phyloP scores from a whole-genome alignment of 2,888 invertebrate species.

The Beris morrisii region DNA sequence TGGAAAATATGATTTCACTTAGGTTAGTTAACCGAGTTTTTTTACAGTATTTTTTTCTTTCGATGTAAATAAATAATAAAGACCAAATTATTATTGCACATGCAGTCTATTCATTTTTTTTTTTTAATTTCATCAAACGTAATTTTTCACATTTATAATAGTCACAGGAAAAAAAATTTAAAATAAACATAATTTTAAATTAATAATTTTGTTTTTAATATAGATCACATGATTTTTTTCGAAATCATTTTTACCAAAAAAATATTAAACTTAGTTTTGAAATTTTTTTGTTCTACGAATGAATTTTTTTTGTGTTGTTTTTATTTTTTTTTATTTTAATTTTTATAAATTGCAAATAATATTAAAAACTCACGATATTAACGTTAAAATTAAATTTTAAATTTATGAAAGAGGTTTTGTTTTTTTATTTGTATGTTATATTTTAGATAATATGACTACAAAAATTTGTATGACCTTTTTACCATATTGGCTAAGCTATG shows the following conservation, averaged over 20 bases:
- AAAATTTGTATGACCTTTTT: constrained; percentile 26
- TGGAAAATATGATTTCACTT: no score
- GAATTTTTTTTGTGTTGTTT: background rate
- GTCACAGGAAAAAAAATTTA: no score
- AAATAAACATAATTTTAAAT: no score
- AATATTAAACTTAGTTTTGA: constrained; percentile 19
- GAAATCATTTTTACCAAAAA: constrained; percentile 17
- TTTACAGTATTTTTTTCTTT: background rate
- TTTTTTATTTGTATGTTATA: constrained; percentile 3
- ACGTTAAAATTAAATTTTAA: no score
- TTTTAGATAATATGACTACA: constrained; percentile 29
- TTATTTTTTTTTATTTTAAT: constrained; percentile 3
- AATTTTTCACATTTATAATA: constrained; percentile 8
- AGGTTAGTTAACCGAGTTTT: no score
- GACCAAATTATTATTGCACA: constrained; percentile 19
- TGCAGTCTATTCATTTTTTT: constrained; percentile 21
- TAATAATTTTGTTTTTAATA: constrained; percentile 1
- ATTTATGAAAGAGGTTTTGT: no score
- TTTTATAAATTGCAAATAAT: constrained; percentile 1
- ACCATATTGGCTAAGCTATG: background rate
- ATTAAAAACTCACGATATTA: no score
- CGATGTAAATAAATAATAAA: constrained; percentile 18
- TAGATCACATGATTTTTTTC: constrained; percentile 28
- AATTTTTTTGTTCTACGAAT: constrained; percentile 5
- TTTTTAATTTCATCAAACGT: constrained; percentile 1